phyloP scores from a whole-genome alignment of 2,888 invertebrate genomes.

The Cataglyphis rosenhaueri region DNA sequence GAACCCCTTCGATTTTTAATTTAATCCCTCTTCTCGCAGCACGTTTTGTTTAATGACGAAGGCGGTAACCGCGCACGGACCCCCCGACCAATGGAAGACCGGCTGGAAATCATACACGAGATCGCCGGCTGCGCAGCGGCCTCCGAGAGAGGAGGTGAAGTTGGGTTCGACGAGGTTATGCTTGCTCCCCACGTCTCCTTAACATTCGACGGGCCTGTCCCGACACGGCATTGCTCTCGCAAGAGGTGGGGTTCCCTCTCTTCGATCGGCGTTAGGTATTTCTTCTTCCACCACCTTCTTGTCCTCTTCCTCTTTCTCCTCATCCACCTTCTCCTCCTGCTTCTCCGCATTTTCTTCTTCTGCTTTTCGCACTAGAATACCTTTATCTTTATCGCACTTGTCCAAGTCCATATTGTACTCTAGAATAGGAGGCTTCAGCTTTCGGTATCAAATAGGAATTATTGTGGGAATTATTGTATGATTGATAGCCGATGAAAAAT shows the following conservation, averaged over 20 bases:
- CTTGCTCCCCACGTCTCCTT: conserved; percentile 79
- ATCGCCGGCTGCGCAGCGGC: conserved; percentile 80
- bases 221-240: conserved; percentile 77
- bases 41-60: conserved; percentile 79
- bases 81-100: conserved; percentile 80
- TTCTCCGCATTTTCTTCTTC: conserved; percentile 39
- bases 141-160: conserved; percentile 78
- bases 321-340: conserved; percentile 58
- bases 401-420: background rate
- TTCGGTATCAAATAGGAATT: background rate
- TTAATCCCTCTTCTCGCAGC: conserved; percentile 68
- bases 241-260: conserved; percentile 78
- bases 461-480: background rate
- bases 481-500: background rate
- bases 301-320: conserved; percentile 57
- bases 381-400: conserved; percentile 45
- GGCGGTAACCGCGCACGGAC: conserved; percentile 77
- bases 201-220: conserved; percentile 84
- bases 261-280: conserved; percentile 78
- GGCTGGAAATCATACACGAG: conserved; percentile 84
- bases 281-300: conserved; percentile 64
- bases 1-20: conserved; percentile 74
- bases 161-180: conserved; percentile 80
- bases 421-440: background rate
- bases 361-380: conserved; percentile 20